Percentiles rank a stretch among this genome's conserved stretches.
Conservation (phyloP, 2,888 invertebrate genomes). For the Lasioglossum oenotherae region DNA sequence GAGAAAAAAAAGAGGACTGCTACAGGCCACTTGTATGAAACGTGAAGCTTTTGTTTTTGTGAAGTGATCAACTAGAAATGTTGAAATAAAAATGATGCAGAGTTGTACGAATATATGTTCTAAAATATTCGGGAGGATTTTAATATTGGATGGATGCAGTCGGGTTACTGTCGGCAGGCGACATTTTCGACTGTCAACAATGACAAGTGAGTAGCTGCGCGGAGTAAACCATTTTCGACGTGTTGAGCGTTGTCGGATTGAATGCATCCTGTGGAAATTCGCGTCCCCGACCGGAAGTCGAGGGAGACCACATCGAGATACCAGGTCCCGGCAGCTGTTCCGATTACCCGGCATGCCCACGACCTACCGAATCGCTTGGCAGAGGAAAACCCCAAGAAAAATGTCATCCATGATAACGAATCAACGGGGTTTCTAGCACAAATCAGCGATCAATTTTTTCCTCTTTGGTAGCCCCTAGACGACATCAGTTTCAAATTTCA, state of each 20-base stretch:
- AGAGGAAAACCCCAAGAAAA: background rate
- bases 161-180: background rate
- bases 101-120: too few relatives aligned
- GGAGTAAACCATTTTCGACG: background rate
- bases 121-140: background rate
- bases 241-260: constrained; percentile 25
- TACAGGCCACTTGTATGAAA: background rate
- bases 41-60: background rate
- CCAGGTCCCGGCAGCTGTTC: constrained; percentile 31
- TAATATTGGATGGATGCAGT: background rate
- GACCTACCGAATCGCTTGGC: constrained; percentile 17
- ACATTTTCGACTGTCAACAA: background rate
- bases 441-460: too few relatives aligned
- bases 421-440: background rate
- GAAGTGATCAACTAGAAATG: background rate
- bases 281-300: constrained; percentile 58
- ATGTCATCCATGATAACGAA: background rate
- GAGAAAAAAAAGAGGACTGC: background rate
- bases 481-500: too few relatives aligned
- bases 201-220: background rate
- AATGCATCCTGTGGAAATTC: constrained; percentile 64
- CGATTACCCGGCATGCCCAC: constrained; percentile 19
- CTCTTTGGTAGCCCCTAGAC: too few relatives aligned
- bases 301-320: constrained; percentile 58
- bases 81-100: background rate